These are phyloP conservation scores for Drosophila mimica DNA, from an alignment of 2,888 invertebrate genomes.

Conservation along the genomic window DNA sequence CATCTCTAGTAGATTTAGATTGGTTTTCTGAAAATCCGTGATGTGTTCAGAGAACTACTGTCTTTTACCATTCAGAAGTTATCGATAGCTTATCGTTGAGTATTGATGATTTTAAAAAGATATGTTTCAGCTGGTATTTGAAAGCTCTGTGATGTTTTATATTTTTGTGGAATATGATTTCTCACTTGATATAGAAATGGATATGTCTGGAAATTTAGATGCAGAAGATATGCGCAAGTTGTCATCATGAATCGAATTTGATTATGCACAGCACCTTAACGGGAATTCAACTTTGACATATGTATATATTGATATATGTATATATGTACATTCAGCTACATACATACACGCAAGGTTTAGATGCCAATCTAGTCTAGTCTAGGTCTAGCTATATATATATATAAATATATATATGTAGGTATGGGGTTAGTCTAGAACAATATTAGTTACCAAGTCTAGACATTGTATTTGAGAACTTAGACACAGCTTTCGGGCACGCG, in stretches of 20 bases:
- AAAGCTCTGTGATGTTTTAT: constrained; percentile 8
- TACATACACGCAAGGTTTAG: constrained; percentile 26
- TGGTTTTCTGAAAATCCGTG: background rate
- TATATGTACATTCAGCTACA: constrained; percentile 34
- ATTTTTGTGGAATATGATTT: background rate
- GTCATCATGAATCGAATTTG: constrained; percentile 19
- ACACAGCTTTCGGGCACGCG: constrained; percentile 95
- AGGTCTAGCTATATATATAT: constrained; percentile 1
- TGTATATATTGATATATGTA: constrained; percentile 19
- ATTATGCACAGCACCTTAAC: constrained; percentile 62
- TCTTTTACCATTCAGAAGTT: background rate
- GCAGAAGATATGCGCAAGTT: constrained; percentile 21
- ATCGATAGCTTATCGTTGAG: constrained; percentile 14
- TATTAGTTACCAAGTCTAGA: constrained; percentile 17
- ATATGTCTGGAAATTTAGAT: constrained; percentile 48
- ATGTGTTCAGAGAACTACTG: background rate
- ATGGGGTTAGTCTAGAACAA: background rate
- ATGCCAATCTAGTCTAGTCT: constrained; percentile 22
- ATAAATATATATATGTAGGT: constrained; percentile 6
- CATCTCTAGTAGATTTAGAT: background rate
- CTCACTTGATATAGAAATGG: constrained; percentile 36
- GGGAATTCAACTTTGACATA: constrained; percentile 36
- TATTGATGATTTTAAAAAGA: constrained; percentile 4
- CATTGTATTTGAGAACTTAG: constrained; percentile 85
- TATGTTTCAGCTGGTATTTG: constrained; percentile 14